Percentiles rank a stretch among this genome's conserved stretches.
phyloP scores from a whole-genome alignment of 2,888 invertebrate species.

The Scrobipalpa costella region DNA sequence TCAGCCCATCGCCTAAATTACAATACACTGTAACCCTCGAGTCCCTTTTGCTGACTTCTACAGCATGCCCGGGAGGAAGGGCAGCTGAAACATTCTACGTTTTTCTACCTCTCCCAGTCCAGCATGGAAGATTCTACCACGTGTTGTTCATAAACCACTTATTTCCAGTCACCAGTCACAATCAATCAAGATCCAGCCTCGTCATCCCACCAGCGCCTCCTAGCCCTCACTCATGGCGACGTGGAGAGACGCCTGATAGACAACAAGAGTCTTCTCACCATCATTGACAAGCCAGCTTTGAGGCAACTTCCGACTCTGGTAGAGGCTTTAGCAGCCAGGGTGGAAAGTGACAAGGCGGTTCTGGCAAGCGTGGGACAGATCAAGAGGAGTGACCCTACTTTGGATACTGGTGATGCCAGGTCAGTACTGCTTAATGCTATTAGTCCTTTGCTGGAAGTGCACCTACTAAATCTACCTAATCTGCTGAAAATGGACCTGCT shows the following conservation, averaged over 20 bases:
- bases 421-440: constrained; percentile 41
- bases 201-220: constrained; percentile 93
- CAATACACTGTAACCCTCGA: too few relatives aligned
- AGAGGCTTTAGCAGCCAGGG: constrained; percentile 86
- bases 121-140: too few relatives aligned
- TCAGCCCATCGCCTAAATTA: too few relatives aligned
- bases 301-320: constrained; percentile 87
- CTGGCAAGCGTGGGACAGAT: constrained; percentile 86
- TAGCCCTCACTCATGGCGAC: constrained; percentile 91
- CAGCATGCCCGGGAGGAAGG: too few relatives aligned
- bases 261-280: constrained; percentile 93
- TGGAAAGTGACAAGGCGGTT: constrained; percentile 95
- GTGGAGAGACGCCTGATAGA: constrained; percentile 95
- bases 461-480: too few relatives aligned
- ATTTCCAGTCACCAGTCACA: constrained; percentile 70
- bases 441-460: background rate
- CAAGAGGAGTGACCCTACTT: constrained; percentile 81
- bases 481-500: too few relatives aligned
- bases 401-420: constrained; percentile 83
- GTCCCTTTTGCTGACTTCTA: too few relatives aligned
- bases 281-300: constrained; percentile 90
- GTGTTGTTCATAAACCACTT: background rate
- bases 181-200: constrained; percentile 88
- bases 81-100: too few relatives aligned
- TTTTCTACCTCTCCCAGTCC: too few relatives aligned